phyloP scores from a whole-genome alignment of 2,113 vertebrate genomes.

The Scopus umbretta region DNA sequence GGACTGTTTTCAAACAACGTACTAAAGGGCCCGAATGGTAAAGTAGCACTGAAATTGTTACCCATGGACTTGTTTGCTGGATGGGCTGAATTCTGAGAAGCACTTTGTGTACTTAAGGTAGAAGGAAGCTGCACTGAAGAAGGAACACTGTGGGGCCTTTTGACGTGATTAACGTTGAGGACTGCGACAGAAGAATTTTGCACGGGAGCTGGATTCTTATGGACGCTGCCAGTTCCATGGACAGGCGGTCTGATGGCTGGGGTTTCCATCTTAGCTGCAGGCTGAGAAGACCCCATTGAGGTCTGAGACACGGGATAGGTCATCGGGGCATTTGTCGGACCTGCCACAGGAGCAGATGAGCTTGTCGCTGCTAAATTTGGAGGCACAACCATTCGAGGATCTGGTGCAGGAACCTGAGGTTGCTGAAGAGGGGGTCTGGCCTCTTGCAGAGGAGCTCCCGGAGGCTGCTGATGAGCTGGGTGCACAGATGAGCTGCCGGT shows the following conservation, averaged over 20 bases:
- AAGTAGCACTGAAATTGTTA: slow-evolving; percentile 86
- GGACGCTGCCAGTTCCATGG: slow-evolving; percentile 57
- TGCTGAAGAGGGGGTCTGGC: slow-evolving; percentile 72
- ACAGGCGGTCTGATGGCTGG: slow-evolving; percentile 68
- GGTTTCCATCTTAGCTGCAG: slow-evolving; percentile 77
- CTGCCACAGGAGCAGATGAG: slow-evolving; percentile 64
- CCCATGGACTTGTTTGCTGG: slow-evolving; percentile 83
- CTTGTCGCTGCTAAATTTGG: slow-evolving; percentile 55
- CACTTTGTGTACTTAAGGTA: slow-evolving; percentile 93
- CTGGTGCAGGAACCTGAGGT: slow-evolving; percentile 76
- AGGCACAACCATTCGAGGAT: slow-evolving; percentile 77
- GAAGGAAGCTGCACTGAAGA: slow-evolving; percentile 88
- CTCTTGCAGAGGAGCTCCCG: slow-evolving; percentile 71
- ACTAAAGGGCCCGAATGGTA: slow-evolving; percentile 93
- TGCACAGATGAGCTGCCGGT: slow-evolving; percentile 66
- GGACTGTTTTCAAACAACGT: slow-evolving; percentile 93
- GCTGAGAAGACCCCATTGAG: slow-evolving; percentile 73
- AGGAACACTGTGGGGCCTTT: slow-evolving; percentile 83
- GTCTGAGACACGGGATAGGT: slow-evolving; percentile 82
- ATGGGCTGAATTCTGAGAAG: slow-evolving; percentile 90
- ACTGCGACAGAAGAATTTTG: slow-evolving; percentile 75
- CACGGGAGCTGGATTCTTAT: slow-evolving; percentile 78
- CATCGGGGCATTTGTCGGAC: slow-evolving; percentile 66
- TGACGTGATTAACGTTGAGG: slow-evolving; percentile 76
- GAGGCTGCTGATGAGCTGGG: slow-evolving; percentile 69